phyloP scores from a whole-genome alignment of 2,888 invertebrate species.

The Ichneumoninae sp. region DNA sequence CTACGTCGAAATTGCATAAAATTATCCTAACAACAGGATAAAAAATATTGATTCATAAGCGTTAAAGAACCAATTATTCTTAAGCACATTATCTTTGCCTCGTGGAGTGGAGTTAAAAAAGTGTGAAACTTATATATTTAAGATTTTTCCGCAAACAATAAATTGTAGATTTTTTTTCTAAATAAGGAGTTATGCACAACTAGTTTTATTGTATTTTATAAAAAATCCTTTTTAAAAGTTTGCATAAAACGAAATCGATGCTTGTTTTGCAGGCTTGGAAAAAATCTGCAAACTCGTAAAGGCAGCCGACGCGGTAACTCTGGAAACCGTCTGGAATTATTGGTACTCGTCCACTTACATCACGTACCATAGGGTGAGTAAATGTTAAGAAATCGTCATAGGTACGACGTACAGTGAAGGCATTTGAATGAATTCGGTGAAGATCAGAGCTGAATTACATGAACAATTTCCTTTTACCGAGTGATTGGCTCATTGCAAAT shows the following conservation, averaged over 20 bases:
- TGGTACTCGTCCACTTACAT: conserved; percentile 92
- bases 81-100: neutral
- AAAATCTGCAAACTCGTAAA: conserved; percentile 92
- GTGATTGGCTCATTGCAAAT: neutral
- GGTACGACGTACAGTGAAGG: neutral
- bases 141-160: neutral
- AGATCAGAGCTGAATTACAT: neutral
- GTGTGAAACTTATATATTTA: neutral
- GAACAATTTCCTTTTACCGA: neutral
- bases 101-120: neutral
- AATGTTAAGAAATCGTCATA: neutral
- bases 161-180: neutral
- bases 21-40: neutral
- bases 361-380: conserved; percentile 91
- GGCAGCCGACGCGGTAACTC: conserved; percentile 94
- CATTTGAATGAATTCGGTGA: neutral
- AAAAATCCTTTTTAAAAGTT: neutral
- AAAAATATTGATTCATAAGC: neutral
- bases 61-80: neutral
- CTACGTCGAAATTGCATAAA: neutral
- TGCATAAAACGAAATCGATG: conserved; percentile 41
- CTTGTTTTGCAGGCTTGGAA: conserved; percentile 88
- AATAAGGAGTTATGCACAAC: too few species aligned
- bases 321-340: conserved; percentile 93
- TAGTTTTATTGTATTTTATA: neutral